Base-by-base conservation (phyloP, 2,888 invertebrate genomes). In the Lathronympha strigana region DNA sequence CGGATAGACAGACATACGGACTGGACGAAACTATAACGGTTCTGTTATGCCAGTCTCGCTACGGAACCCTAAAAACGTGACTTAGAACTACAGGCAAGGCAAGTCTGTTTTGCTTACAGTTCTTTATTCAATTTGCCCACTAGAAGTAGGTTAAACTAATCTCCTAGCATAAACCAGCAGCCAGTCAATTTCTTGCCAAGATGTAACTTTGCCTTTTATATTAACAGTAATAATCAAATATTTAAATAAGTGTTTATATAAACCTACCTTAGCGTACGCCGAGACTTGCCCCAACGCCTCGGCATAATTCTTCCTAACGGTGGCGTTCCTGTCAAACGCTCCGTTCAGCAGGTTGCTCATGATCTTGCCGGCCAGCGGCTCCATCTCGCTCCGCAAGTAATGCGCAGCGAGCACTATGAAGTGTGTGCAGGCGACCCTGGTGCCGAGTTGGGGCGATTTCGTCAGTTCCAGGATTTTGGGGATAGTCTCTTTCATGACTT, bases 201-300 rank as follows among this genome's bases (percentile, higher is more conserved):
- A n/a, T n/a, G n/a, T n/a, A n/a, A n/a, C n/a, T n/a, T n/a, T n/a
- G n/a, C n/a, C n/a, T n/a, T n/a, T n/a, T n/a, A n/a, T n/a, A n/a
- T n/a, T n/a, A n/a, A n/a, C n/a, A 28, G 8, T 1, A 28, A 8
- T 5, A 4, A 25, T 25, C 25, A 25, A 38, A 38, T 6, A 33
- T 2, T 1, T 33, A 9, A 33, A 38, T 38, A n/a, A 15, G 60
- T 11, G 11, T 36, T 36, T 4, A 17, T 15, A 43, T 15, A 1
- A 43, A 43, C 19, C 72, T 55, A 94, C 96, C 91, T 98, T 98
- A 36, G 97, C 97, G 67, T 94, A 93, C 15, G 95, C 95, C 8
- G 97, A 95, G 4, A 98, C 92, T 78, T 97, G 95, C 0, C 98
- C 98, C 68, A 98, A 94, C 17, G 97, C 95, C 62, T 94, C 93